Percentiles rank a stretch among this genome's conserved stretches.
Evolutionary conservation across 2,113 vertebrate genomes (phyloP).

Genomic region (Stomatorhinus ivindoensis): DNA sequence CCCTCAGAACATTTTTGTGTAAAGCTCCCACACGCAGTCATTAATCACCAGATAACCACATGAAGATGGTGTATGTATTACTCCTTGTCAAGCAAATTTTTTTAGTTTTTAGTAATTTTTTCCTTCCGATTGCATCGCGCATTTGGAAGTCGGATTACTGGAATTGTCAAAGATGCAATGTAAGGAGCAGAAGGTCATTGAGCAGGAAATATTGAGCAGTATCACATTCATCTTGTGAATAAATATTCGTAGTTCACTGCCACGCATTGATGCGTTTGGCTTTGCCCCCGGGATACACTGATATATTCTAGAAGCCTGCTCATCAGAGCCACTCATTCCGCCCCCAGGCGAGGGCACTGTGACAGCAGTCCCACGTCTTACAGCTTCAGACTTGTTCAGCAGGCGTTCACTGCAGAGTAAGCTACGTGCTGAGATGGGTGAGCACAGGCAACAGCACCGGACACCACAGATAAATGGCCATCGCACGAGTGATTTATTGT

Average conservation of each 20-base stretch:
- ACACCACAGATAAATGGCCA: background rate
- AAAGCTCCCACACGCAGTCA: background rate
- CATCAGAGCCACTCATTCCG: background rate
- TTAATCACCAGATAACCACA: background rate
- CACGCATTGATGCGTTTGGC: background rate
- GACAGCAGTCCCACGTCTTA: background rate
- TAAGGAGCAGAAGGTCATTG: too few species aligned
- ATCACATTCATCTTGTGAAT: background rate
- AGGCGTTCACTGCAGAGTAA: background rate
- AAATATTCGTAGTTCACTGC: background rate
- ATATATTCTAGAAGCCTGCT: background rate
- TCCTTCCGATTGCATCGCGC: background rate
- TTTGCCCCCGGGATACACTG: background rate
- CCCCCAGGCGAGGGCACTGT: background rate
- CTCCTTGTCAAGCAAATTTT: background rate
- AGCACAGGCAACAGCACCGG: background rate
- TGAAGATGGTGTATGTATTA: background rate
- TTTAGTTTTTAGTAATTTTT: background rate
- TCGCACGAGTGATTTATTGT: background rate
- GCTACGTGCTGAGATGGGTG: background rate
- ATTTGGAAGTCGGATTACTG: background rate
- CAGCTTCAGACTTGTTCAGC: background rate
- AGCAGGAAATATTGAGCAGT: background rate
- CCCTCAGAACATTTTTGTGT: background rate
- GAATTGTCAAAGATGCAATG: background rate